These are phyloP conservation scores for Galeopsomyia nigrocyanea DNA, from an alignment of 2,888 invertebrate genomes.

Conservation along the genomic window DNA sequence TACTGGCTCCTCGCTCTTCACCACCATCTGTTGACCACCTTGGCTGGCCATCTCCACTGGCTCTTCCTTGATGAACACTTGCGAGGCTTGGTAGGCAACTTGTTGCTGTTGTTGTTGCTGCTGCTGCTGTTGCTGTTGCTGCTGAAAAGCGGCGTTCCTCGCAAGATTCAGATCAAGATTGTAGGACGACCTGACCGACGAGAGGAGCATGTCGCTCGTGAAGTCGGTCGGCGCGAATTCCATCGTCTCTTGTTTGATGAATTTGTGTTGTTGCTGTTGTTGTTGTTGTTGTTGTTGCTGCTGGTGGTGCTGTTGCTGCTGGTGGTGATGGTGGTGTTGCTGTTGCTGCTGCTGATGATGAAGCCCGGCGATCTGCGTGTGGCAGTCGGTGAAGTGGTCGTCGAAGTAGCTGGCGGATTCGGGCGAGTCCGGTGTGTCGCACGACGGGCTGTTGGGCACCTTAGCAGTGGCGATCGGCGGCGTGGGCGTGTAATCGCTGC, in stretches of 20 bases:
- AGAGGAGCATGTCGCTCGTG: slow-evolving; percentile 58
- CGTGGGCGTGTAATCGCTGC: slow-evolving; percentile 68
- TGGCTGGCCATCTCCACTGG: slow-evolving; percentile 62
- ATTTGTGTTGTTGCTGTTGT: slow-evolving; percentile 30
- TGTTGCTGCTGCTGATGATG: slow-evolving; percentile 14
- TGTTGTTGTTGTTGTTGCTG: slow-evolving; percentile 40
- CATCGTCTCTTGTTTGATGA: slow-evolving; percentile 56
- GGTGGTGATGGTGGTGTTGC: slow-evolving; percentile 30
- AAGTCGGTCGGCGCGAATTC: slow-evolving; percentile 52
- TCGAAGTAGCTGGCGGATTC: slow-evolving; percentile 89
- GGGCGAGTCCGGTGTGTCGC: slow-evolving; percentile 87
- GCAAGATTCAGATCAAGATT: slow-evolving; percentile 48
- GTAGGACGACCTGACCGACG: slow-evolving; percentile 53
- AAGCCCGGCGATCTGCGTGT: slow-evolving; percentile 48
- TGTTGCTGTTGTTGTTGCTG: background rate
- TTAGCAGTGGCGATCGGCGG: slow-evolving; percentile 79
- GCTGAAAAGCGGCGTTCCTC: slow-evolving; percentile 50
- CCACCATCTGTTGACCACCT: slow-evolving; percentile 23
- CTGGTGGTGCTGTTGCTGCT: slow-evolving; percentile 49
- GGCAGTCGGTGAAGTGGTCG: slow-evolving; percentile 71
- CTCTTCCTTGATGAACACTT: slow-evolving; percentile 68
- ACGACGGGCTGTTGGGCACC: slow-evolving; percentile 80
- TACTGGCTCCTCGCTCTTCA: slow-evolving; percentile 61
- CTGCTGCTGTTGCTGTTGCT: background rate
- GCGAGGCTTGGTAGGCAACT: slow-evolving; percentile 30